phyloP scores from a whole-genome alignment of 2,797 vertebrate species.

The Spondyliosoma cantharus region DNA sequence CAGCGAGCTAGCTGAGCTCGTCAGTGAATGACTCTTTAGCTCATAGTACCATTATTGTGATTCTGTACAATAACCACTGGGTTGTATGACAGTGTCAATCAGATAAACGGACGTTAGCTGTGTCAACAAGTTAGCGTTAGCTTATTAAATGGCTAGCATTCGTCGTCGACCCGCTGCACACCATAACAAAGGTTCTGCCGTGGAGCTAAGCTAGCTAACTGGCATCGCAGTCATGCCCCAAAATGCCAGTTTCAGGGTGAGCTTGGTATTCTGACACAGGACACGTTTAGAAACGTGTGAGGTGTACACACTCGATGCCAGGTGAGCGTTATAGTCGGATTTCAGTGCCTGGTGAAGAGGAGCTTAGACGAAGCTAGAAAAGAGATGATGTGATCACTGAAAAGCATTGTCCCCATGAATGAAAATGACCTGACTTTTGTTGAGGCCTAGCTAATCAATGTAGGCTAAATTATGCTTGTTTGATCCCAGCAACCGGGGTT shows the following conservation, averaged over 20 bases:
- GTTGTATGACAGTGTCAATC: conserved; percentile 8
- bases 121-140: conserved; percentile 48
- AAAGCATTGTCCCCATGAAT: conserved; percentile 57
- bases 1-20: conserved; percentile 47
- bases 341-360: not conserved
- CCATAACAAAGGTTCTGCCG: conserved; percentile 78
- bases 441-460: conserved; percentile 52
- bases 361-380: not conserved
- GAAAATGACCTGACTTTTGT: conserved; percentile 43
- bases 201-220: conserved; percentile 57
- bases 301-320: too few relatives aligned
- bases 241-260: conserved; percentile 40
- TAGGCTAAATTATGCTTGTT: conserved; percentile 7
- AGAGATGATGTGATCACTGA: conserved; percentile 31
- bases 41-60: not conserved
- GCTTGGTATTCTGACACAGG: conserved; percentile 6
- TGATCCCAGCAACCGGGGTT: not conserved
- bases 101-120: conserved; percentile 31
- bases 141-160: conserved; percentile 50
- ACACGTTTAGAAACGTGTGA: not conserved
- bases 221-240: conserved; percentile 51
- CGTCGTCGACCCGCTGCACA: conserved; percentile 66
- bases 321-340: not conserved
- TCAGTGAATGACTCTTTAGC: not conserved
- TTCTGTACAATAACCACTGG: not conserved